These are phyloP conservation scores for Ischnura elegans DNA, from an alignment of 2,888 invertebrate genomes.

Conservation along the genomic window DNA sequence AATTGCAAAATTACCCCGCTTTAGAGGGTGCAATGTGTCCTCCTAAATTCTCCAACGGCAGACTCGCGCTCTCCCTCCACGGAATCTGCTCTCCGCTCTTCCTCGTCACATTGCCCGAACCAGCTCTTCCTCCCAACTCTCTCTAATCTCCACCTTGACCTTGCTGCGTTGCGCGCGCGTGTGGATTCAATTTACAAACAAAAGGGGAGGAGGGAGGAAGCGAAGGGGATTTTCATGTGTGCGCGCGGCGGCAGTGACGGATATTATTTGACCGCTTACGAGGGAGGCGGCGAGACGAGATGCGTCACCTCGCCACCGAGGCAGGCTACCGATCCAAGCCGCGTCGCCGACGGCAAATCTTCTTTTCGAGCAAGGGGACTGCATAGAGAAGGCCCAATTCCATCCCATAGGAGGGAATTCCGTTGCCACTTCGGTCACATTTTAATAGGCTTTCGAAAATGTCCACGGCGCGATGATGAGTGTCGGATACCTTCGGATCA, in stretches of 20 bases:
- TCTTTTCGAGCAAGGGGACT: too few relatives aligned
- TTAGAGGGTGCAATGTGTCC: too few relatives aligned
- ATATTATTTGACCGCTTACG: background rate
- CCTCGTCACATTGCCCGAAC: background rate
- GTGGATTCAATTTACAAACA: slow-evolving; percentile 46
- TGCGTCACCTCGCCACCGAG: too few relatives aligned
- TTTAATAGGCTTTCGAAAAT: too few relatives aligned
- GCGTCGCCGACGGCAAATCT: too few relatives aligned
- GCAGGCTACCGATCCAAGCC: too few relatives aligned
- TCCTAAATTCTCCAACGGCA: too few relatives aligned
- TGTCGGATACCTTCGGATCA: too few relatives aligned
- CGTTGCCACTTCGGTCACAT: too few relatives aligned
- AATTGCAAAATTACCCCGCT: background rate
- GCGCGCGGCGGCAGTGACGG: background rate
- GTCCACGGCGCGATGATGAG: too few relatives aligned
- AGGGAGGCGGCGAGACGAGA: background rate
- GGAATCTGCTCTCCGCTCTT: background rate
- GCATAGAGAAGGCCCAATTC: too few relatives aligned
- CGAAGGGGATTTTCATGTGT: background rate
- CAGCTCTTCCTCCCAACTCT: slow-evolving; percentile 28
- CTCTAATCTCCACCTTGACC: slow-evolving; percentile 32
- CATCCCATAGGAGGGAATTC: too few relatives aligned
- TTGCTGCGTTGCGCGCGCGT: slow-evolving; percentile 47
- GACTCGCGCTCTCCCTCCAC: background rate
- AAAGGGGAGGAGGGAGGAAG: background rate